Conservation (phyloP, 2,888 invertebrate genomes). For the Serrognathus titanus region DNA sequence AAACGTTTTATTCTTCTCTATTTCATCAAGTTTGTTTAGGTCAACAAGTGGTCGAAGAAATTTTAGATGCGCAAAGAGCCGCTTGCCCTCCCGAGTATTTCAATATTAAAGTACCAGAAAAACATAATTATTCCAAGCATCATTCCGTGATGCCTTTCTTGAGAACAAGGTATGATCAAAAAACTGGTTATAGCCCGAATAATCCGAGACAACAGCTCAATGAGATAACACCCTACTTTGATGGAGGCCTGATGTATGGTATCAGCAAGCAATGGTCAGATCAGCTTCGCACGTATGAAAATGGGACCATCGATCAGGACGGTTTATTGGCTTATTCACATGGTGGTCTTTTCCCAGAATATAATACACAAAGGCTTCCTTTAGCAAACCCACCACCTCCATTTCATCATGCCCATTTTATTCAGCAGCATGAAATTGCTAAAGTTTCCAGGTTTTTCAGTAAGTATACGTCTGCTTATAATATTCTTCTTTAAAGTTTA, state of each 20-base stretch:
- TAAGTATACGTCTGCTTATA: constrained; percentile 41
- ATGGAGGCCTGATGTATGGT: constrained; percentile 61
- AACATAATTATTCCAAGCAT: constrained; percentile 42
- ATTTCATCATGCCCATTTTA: constrained; percentile 46
- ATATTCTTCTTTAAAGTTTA: not conserved
- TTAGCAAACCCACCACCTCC: constrained; percentile 60
- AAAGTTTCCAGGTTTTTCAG: constrained; percentile 55
- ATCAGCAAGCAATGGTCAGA: constrained; percentile 58
- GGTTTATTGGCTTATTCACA: constrained; percentile 50
- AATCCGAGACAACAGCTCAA: constrained; percentile 62
- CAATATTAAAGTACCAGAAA: constrained; percentile 53
- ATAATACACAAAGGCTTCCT: constrained; percentile 53
- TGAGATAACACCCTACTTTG: constrained; percentile 59
- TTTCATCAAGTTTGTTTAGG: constrained; percentile 41
- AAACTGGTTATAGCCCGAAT: constrained; percentile 56
- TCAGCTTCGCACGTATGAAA: constrained; percentile 49
- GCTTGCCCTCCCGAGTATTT: constrained; percentile 61
- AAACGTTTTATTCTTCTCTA: not conserved
- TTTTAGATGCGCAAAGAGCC: constrained; percentile 58
- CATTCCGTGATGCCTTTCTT: constrained; percentile 53
- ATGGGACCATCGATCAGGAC: constrained; percentile 49
- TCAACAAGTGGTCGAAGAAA: constrained; percentile 62
- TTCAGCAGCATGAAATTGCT: constrained; percentile 44
- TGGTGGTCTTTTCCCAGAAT: constrained; percentile 51
- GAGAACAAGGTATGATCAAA: constrained; percentile 54